These are phyloP conservation scores for Eledona agricola DNA, from an alignment of 2,888 invertebrate genomes.

Conservation along the genomic window DNA sequence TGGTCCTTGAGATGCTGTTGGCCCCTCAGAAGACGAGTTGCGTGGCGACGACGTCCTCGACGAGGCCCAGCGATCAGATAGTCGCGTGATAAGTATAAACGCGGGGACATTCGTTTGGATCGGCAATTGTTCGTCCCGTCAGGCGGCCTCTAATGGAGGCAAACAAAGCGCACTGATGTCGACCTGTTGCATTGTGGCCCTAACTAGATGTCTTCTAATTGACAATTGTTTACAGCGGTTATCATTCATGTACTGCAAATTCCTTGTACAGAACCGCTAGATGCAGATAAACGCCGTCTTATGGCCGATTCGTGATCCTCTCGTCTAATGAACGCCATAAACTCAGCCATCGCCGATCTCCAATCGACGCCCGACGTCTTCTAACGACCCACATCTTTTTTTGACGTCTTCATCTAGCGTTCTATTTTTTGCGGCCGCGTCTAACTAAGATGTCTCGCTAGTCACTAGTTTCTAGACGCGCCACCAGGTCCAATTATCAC, in stretches of 20 bases:
- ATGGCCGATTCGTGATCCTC: slow-evolving; percentile 50
- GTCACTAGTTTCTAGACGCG: too few species aligned
- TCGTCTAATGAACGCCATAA: slow-evolving; percentile 54
- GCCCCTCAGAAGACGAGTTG: not conserved
- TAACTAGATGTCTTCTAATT: slow-evolving; percentile 63
- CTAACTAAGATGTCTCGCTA: too few species aligned
- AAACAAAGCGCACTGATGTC: slow-evolving; percentile 58
- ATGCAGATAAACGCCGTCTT: slow-evolving; percentile 51
- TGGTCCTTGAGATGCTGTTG: slow-evolving; percentile 6
- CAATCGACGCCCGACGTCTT: slow-evolving; percentile 9
- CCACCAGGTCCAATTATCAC: slow-evolving; percentile 36
- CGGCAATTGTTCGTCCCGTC: slow-evolving; percentile 58
- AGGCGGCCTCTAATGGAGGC: slow-evolving; percentile 56
- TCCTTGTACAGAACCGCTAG: slow-evolving; percentile 58
- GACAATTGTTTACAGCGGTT: slow-evolving; percentile 63
- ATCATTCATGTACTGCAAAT: slow-evolving; percentile 63
- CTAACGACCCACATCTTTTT: slow-evolving; percentile 14
- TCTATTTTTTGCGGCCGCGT: too few species aligned
- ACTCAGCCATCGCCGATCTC: slow-evolving; percentile 47
- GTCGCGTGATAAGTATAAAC: slow-evolving; percentile 58
- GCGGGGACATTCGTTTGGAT: slow-evolving; percentile 58
- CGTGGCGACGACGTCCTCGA: slow-evolving; percentile 36
- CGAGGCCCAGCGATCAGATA: slow-evolving; percentile 52
- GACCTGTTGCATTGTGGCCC: slow-evolving; percentile 58
- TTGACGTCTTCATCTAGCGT: slow-evolving; percentile 20